Base-by-base conservation (phyloP, 2,797 vertebrate species). In the Myripristis jacobus region DNA sequence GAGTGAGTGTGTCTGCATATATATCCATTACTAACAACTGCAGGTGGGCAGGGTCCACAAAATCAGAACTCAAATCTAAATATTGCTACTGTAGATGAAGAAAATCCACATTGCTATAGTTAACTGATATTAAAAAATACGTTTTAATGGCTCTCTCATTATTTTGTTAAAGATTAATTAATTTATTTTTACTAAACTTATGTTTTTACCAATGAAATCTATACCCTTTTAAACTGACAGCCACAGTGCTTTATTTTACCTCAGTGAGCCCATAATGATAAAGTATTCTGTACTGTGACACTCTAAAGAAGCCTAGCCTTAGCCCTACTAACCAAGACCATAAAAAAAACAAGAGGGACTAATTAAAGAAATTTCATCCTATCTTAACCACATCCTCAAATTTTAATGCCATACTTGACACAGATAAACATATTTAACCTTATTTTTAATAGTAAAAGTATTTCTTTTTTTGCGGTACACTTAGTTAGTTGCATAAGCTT, bases 391-490 rank as follows among this genome's bases (percentile, higher is more conserved):
- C 67, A 72, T 66, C 60, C 52, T 71, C 2, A 13, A 24, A 38
- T 38, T 38, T 38, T 38, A 9, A 75, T 73, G 61, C 44, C 63
- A 50, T 52, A 67, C 62, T 70, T 81, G 79, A 75, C 62, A 83
- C 64, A 83, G 75, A 79, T 73, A 73, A n/a, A n/a, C n/a, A n/a
- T n/a, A 66, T 51, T 52, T 34, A 13, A 38, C 22, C 70, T 63
- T 82, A 89, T 81, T 81, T 84, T 73, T 68, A 87, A 71, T 11
- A 46, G 57, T 57, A 46, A 24, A 59, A 77, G 63, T 46, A 38
- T 78, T 60, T 62, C 57, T 69, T n/a, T n/a, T n/a, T n/a, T n/a
- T n/a, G n/a, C n/a, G n/a, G n/a, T n/a, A n/a, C n/a, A n/a, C n/a
- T n/a, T n/a, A n/a, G 69, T n/a, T n/a, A n/a, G 69, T 79, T 85